A percentile compares a stretch with the other conserved stretches of the same genome.
Evolutionary conservation across 2,888 invertebrate species (phyloP).

Genomic region (Volucella inanis): DNA sequence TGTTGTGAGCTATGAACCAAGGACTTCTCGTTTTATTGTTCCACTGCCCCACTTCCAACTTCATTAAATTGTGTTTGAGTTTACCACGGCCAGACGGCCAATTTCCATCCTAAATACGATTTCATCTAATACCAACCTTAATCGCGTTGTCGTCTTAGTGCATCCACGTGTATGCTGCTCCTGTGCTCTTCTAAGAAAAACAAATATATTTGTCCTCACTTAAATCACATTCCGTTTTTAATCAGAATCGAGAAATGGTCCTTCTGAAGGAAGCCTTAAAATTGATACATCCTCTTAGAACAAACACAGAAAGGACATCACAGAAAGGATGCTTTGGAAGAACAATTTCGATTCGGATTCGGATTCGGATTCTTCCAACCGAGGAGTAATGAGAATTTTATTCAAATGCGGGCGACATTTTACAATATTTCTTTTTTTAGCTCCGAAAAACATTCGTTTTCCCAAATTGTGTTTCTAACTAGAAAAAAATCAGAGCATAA

Average conservation of each 20-base stretch:
- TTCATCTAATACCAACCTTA: not conserved
- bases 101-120: not conserved
- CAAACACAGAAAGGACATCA: not conserved
- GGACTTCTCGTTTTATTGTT: too few species aligned
- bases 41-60: too few species aligned
- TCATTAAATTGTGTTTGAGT: too few species aligned
- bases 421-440: not conserved
- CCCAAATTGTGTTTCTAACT: not conserved
- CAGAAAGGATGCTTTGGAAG: too few species aligned
- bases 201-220: constrained; percentile 6
- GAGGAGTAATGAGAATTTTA: constrained; percentile 43
- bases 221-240: constrained; percentile 11
- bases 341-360: too few species aligned
- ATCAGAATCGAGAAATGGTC: constrained; percentile 24
- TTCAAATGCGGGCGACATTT: constrained; percentile 43
- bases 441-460: constrained; percentile 22
- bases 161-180: too few species aligned
- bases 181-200: not conserved
- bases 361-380: not conserved
- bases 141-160: not conserved
- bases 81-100: too few species aligned
- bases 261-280: constrained; percentile 40
- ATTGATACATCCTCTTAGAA: constrained; percentile 24
- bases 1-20: too few species aligned
- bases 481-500: constrained; percentile 26